phyloP scores from a whole-genome alignment of 2,113 vertebrate species.

The Opisthocomus hoazin region DNA sequence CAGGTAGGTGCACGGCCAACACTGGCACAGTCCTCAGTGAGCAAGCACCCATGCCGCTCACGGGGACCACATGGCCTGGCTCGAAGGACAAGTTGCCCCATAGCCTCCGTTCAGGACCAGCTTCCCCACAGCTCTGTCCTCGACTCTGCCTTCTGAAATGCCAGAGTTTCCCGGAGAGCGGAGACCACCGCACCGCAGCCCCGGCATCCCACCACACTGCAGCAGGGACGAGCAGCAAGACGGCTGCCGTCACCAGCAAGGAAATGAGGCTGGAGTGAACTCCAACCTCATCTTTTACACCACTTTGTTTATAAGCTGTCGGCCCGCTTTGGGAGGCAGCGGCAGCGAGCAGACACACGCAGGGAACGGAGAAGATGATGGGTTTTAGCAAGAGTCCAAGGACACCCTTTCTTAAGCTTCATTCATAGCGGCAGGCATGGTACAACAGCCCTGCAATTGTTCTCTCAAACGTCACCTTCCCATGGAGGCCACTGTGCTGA shows the following conservation, averaged over 20 bases:
- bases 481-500: constrained; percentile 53
- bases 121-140: not conserved
- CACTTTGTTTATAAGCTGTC: constrained; percentile 58
- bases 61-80: not conserved
- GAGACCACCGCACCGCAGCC: not conserved
- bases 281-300: constrained; percentile 62
- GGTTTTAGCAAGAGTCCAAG: constrained; percentile 65
- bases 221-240: not conserved
- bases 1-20: not conserved
- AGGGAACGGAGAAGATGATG: constrained; percentile 67
- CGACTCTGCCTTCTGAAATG: not conserved
- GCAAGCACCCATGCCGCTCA: not conserved
- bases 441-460: constrained; percentile 74
- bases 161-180: not conserved
- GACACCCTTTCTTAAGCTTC: constrained; percentile 75
- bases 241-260: not conserved
- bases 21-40: not conserved
- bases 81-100: not conserved
- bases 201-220: not conserved
- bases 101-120: not conserved
- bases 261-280: constrained; percentile 34
- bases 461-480: constrained; percentile 74
- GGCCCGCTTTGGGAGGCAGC: constrained; percentile 66
- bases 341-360: not conserved
- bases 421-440: constrained; percentile 64